phyloP scores from a whole-genome alignment of 2,797 vertebrate species.

The Tapirus indicus region DNA sequence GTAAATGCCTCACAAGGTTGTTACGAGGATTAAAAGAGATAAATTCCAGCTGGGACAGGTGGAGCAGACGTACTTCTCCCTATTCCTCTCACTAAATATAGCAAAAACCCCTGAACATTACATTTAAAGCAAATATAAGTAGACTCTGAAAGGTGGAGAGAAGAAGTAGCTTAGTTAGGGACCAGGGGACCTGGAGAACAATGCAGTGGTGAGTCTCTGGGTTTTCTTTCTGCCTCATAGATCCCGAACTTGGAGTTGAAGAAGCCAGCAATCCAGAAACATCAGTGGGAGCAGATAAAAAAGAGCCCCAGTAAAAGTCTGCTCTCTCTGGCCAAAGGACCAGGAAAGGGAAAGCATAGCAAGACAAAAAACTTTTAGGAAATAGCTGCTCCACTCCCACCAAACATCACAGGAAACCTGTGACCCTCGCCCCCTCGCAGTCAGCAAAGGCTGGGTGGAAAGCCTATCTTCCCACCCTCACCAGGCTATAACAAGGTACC shows the following conservation, averaged over 20 bases:
- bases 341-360: not conserved
- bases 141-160: not conserved
- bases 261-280: not conserved
- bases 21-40: not conserved
- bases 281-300: not conserved
- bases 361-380: not conserved
- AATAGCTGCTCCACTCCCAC: not conserved
- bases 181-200: not conserved
- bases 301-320: not conserved
- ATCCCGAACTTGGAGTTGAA: not conserved
- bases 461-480: not conserved
- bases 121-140: not conserved
- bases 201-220: too few species aligned
- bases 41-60: not conserved
- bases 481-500: not conserved
- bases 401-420: not conserved
- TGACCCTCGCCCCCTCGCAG: not conserved
- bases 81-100: not conserved
- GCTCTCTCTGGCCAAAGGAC: not conserved
- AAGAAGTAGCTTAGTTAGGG: not conserved
- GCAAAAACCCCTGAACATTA: not conserved
- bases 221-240: not conserved
- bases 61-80: not conserved
- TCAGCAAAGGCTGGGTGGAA: not conserved
- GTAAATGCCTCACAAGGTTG: not conserved